These are phyloP conservation scores for Callipepla californica DNA, from an alignment of 2,113 vertebrate genomes.

Conservation along the genomic window DNA sequence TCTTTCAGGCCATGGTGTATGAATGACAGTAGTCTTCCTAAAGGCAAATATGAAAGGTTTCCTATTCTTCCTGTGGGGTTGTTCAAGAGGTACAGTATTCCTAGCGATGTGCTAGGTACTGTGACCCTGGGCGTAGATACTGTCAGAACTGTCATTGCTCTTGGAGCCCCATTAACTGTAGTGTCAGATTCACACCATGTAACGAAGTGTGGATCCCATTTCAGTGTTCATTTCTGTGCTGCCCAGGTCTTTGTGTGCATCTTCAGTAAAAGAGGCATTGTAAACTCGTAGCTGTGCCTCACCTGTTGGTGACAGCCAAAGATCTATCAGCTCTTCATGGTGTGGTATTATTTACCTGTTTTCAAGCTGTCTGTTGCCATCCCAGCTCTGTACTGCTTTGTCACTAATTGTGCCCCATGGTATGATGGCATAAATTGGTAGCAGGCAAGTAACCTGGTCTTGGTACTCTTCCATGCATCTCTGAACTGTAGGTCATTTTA, in stretches of 20 bases:
- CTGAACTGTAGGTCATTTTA: background rate
- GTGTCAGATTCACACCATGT: background rate
- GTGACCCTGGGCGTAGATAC: background rate
- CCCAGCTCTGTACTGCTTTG: background rate
- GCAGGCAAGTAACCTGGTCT: background rate
- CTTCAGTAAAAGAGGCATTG: background rate
- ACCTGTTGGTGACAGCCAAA: background rate
- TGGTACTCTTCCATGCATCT: background rate
- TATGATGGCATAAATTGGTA: background rate
- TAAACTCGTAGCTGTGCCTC: background rate
- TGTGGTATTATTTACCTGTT: background rate
- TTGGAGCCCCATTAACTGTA: background rate
- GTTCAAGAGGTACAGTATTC: background rate
- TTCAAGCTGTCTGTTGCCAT: background rate
- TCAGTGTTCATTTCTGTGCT: background rate
- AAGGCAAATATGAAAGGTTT: background rate
- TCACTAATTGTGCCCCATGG: background rate
- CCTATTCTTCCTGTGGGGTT: background rate
- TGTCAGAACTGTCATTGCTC: background rate
- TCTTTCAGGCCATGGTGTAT: background rate
- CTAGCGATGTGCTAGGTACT: background rate
- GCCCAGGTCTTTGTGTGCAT: background rate
- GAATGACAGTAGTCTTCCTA: background rate
- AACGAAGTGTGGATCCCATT: background rate
- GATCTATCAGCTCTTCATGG: background rate